Conservation (phyloP, 2,888 invertebrate genomes). For the Hydriomena furcata region DNA sequence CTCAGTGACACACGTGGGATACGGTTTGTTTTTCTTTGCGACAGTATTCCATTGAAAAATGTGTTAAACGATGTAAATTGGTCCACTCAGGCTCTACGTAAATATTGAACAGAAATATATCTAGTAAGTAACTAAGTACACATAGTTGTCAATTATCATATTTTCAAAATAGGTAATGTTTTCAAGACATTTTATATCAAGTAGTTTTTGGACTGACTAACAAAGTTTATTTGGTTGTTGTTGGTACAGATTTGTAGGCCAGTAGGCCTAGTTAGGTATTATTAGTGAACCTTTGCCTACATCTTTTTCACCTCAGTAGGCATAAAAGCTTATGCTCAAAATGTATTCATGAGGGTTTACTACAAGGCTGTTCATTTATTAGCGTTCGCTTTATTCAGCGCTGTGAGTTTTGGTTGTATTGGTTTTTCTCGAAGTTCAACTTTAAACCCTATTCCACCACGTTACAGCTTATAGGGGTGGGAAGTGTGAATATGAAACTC, state of each 20-base stretch:
- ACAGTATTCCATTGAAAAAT: slow-evolving; percentile 25
- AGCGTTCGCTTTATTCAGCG: neutral
- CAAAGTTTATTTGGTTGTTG: too few species aligned
- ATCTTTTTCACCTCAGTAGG: too few species aligned
- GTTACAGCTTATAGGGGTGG: slow-evolving; percentile 23
- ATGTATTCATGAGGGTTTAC: neutral
- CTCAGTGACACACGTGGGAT: slow-evolving; percentile 65
- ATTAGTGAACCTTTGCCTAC: too few species aligned
- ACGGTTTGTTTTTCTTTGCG: slow-evolving; percentile 55
- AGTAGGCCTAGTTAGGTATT: too few species aligned
- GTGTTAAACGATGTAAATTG: slow-evolving; percentile 33
- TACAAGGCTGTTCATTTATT: slow-evolving; percentile 5
- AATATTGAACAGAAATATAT: slow-evolving; percentile 13
- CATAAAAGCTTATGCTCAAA: too few species aligned
- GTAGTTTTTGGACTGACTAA: too few species aligned
- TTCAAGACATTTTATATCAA: too few species aligned
- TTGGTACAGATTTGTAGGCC: too few species aligned
- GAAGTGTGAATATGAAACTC: slow-evolving; percentile 61
- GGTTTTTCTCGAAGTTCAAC: slow-evolving; percentile 8
- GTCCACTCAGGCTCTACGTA: slow-evolving; percentile 2
- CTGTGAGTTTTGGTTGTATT: slow-evolving; percentile 2
- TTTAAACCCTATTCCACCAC: slow-evolving; percentile 9
- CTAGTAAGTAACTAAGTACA: too few species aligned
- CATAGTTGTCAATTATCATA: too few species aligned
- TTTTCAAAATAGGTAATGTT: too few species aligned